Conservation (phyloP, 2,113 vertebrate species). For the Marmota monax region DNA sequence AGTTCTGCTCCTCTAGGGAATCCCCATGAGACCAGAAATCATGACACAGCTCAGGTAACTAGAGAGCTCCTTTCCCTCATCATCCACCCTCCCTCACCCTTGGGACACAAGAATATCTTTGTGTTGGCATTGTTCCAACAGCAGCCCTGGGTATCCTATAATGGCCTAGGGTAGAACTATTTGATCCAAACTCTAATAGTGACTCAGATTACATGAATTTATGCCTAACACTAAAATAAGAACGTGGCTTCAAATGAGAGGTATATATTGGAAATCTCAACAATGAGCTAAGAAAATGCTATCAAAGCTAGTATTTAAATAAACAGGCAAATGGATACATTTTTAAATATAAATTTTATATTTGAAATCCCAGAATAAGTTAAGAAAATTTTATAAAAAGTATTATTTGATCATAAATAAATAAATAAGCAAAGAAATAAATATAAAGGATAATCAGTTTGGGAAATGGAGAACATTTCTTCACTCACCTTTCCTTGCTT, state of each 20-base stretch:
- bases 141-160: not conserved
- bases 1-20: not conserved
- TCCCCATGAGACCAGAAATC: not conserved
- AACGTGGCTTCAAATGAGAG: not conserved
- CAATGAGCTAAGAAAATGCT: not conserved
- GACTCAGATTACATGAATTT: not conserved
- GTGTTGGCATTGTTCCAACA: not conserved
- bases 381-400: not conserved
- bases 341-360: not conserved
- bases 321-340: not conserved
- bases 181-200: not conserved
- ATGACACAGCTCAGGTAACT: not conserved
- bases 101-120: not conserved
- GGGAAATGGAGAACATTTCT: constrained; percentile 6
- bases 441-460: not conserved
- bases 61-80: not conserved
- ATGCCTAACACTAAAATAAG: not conserved
- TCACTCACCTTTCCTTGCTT: constrained; percentile 40
- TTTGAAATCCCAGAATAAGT: constrained; percentile 28
- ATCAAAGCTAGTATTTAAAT: not conserved
- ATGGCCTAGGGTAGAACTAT: not conserved
- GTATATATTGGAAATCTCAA: constrained; percentile 27
- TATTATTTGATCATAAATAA: not conserved
- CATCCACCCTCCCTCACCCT: not conserved
- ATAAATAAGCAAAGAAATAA: not conserved